These are phyloP conservation scores for Phortica magna DNA, from an alignment of 2,888 invertebrate species.

Conservation along the genomic window DNA sequence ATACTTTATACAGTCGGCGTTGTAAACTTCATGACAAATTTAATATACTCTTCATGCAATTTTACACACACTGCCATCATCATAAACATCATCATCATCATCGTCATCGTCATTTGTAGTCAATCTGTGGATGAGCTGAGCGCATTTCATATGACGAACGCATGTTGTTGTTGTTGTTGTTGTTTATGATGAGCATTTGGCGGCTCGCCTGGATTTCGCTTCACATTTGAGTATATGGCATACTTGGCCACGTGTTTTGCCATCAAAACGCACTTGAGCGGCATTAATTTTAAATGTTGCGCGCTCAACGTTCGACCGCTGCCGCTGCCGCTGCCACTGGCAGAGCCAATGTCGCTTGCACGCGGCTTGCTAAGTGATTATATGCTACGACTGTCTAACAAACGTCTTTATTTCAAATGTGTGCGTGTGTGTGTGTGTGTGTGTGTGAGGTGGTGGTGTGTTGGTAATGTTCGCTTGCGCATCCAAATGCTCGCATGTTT, in stretches of 20 bases:
- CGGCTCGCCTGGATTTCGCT: slow-evolving; percentile 46
- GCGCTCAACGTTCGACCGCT: slow-evolving; percentile 14
- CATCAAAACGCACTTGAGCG: slow-evolving; percentile 71
- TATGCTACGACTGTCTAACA: not conserved
- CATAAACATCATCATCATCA: not conserved
- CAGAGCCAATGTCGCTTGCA: slow-evolving; percentile 44
- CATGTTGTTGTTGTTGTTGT: slow-evolving; percentile 8
- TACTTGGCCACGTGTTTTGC: slow-evolving; percentile 53
- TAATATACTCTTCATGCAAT: not conserved
- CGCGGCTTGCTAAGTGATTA: slow-evolving; percentile 72
- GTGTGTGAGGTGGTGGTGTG: not conserved
- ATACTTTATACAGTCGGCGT: too few relatives aligned
- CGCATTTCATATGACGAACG: not conserved
- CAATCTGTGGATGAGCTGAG: not conserved
- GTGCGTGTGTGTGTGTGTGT: not conserved
- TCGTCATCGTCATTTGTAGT: not conserved
- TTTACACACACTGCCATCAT: not conserved
- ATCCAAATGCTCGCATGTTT: slow-evolving; percentile 61
- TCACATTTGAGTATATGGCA: slow-evolving; percentile 36
- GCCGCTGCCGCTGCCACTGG: not conserved
- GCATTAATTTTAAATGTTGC: slow-evolving; percentile 73
- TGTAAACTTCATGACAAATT: too few relatives aligned
- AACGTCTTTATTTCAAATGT: slow-evolving; percentile 19
- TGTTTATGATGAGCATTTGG: slow-evolving; percentile 6
- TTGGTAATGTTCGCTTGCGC: slow-evolving; percentile 40